A percentile compares a stretch with the other conserved stretches of the same genome.
phyloP scores from a whole-genome alignment of 2,888 invertebrate genomes.

The Heliconius ismenius region DNA sequence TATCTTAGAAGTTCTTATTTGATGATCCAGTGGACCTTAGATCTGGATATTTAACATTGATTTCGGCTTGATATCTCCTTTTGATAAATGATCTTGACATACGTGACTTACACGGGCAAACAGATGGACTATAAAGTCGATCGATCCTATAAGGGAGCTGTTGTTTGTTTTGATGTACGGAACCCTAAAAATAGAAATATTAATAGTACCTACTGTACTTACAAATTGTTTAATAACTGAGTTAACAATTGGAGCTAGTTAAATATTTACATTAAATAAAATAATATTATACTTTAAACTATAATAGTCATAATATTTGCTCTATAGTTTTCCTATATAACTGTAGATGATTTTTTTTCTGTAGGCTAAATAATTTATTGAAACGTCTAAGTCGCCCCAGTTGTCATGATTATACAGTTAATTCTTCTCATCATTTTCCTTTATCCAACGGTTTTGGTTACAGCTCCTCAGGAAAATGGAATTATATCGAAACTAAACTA shows the following conservation, averaged over 20 bases:
- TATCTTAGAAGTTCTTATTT: too few relatives aligned
- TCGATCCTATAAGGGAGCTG: too few relatives aligned
- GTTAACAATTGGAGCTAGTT: not conserved
- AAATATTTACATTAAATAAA: conserved; percentile 10
- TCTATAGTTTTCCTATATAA: not conserved
- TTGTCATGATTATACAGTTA: conserved; percentile 12
- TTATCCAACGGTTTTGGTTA: conserved; percentile 41
- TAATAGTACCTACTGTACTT: not conserved
- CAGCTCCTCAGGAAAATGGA: not conserved
- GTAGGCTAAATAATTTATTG: not conserved
- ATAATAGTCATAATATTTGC: conserved; percentile 8
- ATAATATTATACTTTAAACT: conserved; percentile 10
- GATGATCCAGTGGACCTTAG: too few relatives aligned
- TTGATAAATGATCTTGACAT: too few relatives aligned
- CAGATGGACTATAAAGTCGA: too few relatives aligned
- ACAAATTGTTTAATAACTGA: not conserved
- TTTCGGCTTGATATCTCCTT: too few relatives aligned
- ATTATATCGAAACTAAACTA: conserved; percentile 11
- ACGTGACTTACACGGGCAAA: too few relatives aligned
- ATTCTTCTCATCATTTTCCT: conserved; percentile 3
- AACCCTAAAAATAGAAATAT: too few relatives aligned
- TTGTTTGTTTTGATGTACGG: too few relatives aligned
- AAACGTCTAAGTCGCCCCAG: not conserved
- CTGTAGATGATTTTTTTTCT: not conserved
- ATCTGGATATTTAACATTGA: too few relatives aligned